phyloP scores from a whole-genome alignment of 2,113 vertebrate genomes.

The Cygnus atratus region DNA sequence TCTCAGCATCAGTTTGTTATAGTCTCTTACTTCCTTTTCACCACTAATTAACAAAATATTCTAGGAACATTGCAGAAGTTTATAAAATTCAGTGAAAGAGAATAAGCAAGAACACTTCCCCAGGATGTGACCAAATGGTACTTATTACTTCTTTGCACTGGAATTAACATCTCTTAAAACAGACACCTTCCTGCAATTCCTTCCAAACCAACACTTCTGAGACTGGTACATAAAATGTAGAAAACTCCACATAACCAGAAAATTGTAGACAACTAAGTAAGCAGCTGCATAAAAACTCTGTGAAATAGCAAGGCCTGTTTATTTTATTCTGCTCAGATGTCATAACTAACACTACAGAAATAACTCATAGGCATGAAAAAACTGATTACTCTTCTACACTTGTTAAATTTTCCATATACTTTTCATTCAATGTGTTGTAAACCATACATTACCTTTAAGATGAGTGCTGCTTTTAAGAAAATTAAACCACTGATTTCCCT shows the following conservation, averaged over 20 bases:
- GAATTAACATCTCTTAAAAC: not conserved
- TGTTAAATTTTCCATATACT: not conserved
- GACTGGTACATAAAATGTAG: not conserved
- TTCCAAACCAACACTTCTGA: not conserved
- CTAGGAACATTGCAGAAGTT: not conserved
- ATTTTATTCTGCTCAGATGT: not conserved
- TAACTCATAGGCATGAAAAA: not conserved
- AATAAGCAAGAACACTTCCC: not conserved
- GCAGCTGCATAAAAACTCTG: not conserved
- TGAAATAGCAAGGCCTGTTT: not conserved
- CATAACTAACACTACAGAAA: not conserved
- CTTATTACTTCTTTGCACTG: not conserved
- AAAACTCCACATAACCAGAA: not conserved
- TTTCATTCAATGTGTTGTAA: not conserved
- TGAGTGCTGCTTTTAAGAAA: constrained; percentile 89
- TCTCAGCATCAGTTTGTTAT: not conserved
- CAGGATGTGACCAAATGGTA: not conserved
- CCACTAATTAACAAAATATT: not conserved
- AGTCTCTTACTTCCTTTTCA: not conserved
- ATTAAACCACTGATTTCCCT: constrained; percentile 95
- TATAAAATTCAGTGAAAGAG: not conserved
- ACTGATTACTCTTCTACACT: not conserved
- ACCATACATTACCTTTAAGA: constrained; percentile 83
- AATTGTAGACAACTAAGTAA: not conserved
- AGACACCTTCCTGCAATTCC: not conserved